Evolutionary conservation across 1,140 invertebrate species (phyloP).

Genomic region (Chrysomallon squamiferum): DNA sequence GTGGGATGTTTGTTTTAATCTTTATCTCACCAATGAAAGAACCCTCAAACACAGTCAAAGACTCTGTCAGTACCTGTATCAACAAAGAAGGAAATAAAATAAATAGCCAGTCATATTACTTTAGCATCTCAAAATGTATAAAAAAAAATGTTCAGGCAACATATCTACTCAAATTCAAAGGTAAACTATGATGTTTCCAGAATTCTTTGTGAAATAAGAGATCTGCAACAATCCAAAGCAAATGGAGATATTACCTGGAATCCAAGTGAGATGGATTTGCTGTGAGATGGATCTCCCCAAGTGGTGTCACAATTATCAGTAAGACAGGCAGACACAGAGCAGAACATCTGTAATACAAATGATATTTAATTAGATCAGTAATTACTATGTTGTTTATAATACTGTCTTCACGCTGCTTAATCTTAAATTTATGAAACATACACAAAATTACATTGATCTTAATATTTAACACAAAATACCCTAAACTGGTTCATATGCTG

Average conservation of each 20-base stretch:
- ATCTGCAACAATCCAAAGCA: not conserved
- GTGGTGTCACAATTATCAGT: slow-evolving; percentile 19
- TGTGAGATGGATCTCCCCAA: slow-evolving; percentile 18
- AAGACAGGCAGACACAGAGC: slow-evolving; percentile 27
- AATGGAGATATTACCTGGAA: slow-evolving; percentile 20
- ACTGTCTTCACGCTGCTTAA: too few species aligned
- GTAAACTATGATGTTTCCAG: not conserved
- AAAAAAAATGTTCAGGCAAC: not conserved
- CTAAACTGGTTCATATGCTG: too few species aligned
- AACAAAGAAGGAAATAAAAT: too few species aligned
- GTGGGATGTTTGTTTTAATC: slow-evolving; percentile 27
- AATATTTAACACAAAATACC: too few species aligned
- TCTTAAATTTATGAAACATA: too few species aligned
- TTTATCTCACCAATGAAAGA: too few species aligned
- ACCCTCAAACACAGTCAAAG: slow-evolving; percentile 30
- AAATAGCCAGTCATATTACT: too few species aligned
- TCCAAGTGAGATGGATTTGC: slow-evolving; percentile 15
- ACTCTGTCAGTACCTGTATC: slow-evolving; percentile 22
- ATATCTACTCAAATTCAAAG: not conserved
- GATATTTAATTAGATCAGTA: not conserved
- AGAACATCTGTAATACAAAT: slow-evolving; percentile 25
- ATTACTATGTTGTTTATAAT: too few species aligned
- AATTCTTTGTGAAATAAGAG: not conserved
- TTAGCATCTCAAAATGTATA: too few species aligned
- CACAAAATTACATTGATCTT: too few species aligned